Base-by-base conservation (phyloP, 2,888 invertebrate genomes). In the Prosopocoilus inquinatus region DNA sequence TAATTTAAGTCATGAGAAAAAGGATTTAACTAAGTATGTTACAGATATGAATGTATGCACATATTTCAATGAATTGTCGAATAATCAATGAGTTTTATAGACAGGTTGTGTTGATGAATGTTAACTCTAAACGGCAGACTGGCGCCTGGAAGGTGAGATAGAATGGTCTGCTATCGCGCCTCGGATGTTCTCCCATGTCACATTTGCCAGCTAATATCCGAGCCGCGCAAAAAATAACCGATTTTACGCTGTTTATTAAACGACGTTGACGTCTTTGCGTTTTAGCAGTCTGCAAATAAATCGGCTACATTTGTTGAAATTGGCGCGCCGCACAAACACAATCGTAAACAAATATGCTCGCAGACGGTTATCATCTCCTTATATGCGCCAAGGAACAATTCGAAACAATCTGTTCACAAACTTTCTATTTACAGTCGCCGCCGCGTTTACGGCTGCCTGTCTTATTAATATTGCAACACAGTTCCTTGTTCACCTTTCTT, bases 81-180 rank as follows among this genome's bases (percentile, higher is more conserved):
- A 71, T 71, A 71, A 68, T 71, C 67, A 66, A 70, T 68, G 70
- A 68, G 68, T 64, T 66, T 50, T 68, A 67, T 68, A 66, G 71
- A 70, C 70, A 69, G 69, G 68, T 70, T 68, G 69, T 62, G 62
- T 62, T 65, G 70, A 70, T 71, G 70, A 69, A 72, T 70, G 70
- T 69, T 61, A 67, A 70, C 65, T 68, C 59, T 67, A 67, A 67
- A 71, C 70, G 71, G 66, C 72, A 68, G 69, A 69, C 70, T 70
- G 74, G 72, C 72, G 73, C 74, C 72, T 69, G 64, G 64, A 61
- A 71, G 68, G 68, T 70, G 72, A 71, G 70, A 72, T 70, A 65
- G 56, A 60, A 58, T 44, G 56, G 56, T 53, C 52, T 47, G 34
- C 57, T 20, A 45, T 49, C 41, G 57, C 58, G 43, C 56, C 59